These are phyloP conservation scores for Naja naja DNA, from an alignment of 2,113 vertebrate species.

Conservation along the genomic window DNA sequence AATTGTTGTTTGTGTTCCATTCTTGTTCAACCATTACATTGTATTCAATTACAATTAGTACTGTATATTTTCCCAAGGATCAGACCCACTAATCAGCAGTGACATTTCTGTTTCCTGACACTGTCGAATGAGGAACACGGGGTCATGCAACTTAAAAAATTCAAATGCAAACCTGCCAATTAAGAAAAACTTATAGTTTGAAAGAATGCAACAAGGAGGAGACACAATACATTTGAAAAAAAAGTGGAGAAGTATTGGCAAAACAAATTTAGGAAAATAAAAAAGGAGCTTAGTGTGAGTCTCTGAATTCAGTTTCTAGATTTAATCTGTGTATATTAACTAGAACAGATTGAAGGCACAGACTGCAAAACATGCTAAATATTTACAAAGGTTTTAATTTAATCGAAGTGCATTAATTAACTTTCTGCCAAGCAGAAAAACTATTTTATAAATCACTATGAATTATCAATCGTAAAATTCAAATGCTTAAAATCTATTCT, in stretches of 20 bases:
- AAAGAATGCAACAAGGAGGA: constrained; percentile 53
- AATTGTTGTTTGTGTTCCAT: background rate
- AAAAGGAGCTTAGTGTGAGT: background rate
- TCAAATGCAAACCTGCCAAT: constrained; percentile 71
- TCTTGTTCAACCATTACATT: too few relatives aligned
- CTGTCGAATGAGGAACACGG: constrained; percentile 57
- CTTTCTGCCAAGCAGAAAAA: background rate
- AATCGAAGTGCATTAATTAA: background rate
- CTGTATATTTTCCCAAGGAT: too few relatives aligned
- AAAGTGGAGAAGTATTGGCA: constrained; percentile 34
- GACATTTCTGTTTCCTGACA: constrained; percentile 71
- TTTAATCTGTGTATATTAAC: background rate
- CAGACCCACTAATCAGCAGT: constrained; percentile 68
- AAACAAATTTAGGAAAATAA: constrained; percentile 45
- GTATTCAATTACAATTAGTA: too few relatives aligned
- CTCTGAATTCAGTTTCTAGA: background rate
- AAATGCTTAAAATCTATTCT: background rate
- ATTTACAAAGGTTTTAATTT: background rate
- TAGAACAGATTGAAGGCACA: constrained; percentile 14
- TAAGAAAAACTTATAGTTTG: constrained; percentile 58
- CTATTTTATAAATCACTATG: background rate
- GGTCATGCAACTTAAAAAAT: constrained; percentile 61
- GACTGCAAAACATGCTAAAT: background rate
- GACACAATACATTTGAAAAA: constrained; percentile 35
- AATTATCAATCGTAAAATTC: background rate